Evolutionary conservation across 2,113 vertebrate species (phyloP).

Genomic region (Genyomyrus donnyi): DNA sequence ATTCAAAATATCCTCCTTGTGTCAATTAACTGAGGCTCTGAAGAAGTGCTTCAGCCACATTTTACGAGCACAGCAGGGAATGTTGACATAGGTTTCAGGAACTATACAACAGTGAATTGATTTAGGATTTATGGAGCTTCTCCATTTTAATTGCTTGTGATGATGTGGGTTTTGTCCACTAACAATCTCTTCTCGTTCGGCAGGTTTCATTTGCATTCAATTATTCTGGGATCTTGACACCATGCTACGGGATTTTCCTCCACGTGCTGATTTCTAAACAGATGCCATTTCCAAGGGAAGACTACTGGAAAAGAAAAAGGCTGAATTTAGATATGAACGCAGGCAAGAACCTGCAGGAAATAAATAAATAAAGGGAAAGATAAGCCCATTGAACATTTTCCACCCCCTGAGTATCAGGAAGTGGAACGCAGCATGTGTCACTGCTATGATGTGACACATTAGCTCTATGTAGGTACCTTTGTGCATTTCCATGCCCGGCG

Average conservation of each 20-base stretch:
- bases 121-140: background rate
- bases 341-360: background rate
- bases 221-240: slow-evolving; percentile 36
- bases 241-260: slow-evolving; percentile 33
- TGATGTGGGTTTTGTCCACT: slow-evolving; percentile 24
- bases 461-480: background rate
- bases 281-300: slow-evolving; percentile 26
- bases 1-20: background rate
- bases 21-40: background rate
- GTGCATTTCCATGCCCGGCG: background rate
- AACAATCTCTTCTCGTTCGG: slow-evolving; percentile 35
- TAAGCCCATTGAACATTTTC: background rate
- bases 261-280: slow-evolving; percentile 14
- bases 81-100: background rate
- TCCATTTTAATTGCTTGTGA: slow-evolving; percentile 44
- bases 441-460: background rate
- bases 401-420: background rate
- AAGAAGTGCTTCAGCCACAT: background rate
- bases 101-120: background rate
- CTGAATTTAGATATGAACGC: background rate
- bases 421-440: background rate
- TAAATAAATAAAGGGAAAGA: background rate
- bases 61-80: background rate
- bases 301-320: slow-evolving; percentile 2
- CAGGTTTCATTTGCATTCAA: slow-evolving; percentile 46